A percentile compares a stretch with the other conserved stretches of the same genome.
These are phyloP conservation scores for Junonia oenone DNA, from an alignment of 2,888 invertebrate genomes.

Conservation along the genomic window DNA sequence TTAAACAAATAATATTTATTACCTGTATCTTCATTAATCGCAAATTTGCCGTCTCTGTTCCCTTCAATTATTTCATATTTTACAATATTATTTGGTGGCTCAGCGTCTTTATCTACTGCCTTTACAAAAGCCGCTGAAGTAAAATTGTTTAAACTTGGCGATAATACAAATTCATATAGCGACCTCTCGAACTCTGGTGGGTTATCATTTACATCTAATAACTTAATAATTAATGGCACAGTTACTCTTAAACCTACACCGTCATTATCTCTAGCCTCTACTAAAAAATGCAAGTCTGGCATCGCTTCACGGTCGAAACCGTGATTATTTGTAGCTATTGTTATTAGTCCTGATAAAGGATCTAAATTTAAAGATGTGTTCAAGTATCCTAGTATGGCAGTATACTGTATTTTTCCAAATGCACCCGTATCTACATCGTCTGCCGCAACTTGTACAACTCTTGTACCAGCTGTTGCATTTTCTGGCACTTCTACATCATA, in stretches of 20 bases:
- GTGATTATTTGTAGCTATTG: slow-evolving; percentile 86
- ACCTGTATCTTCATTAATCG: slow-evolving; percentile 87
- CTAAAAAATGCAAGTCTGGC: slow-evolving; percentile 87
- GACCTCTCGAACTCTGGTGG: slow-evolving; percentile 89
- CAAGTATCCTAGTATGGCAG: slow-evolving; percentile 86
- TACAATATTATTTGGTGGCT: slow-evolving; percentile 90
- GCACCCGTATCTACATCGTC: slow-evolving; percentile 89
- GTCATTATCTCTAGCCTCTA: slow-evolving; percentile 93
- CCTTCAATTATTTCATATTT: slow-evolving; percentile 90
- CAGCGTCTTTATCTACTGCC: slow-evolving; percentile 91
- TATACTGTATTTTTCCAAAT: slow-evolving; percentile 88
- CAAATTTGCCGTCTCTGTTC: slow-evolving; percentile 86
- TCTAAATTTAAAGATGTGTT: slow-evolving; percentile 90
- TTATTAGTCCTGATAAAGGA: slow-evolving; percentile 87
- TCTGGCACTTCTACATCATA: slow-evolving; percentile 90
- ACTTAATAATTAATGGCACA: slow-evolving; percentile 85
- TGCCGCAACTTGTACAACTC: slow-evolving; percentile 87
- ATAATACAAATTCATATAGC: slow-evolving; percentile 89
- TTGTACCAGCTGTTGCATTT: slow-evolving; percentile 86
- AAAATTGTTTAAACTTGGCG: slow-evolving; percentile 85
- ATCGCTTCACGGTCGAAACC: slow-evolving; percentile 91
- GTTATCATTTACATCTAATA: slow-evolving; percentile 92
- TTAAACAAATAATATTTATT: too few relatives aligned
- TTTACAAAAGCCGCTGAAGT: slow-evolving; percentile 88
- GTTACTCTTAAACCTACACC: slow-evolving; percentile 88